Conservation (phyloP, 1,140 invertebrate species). For the Lepidostoma basale region DNA sequence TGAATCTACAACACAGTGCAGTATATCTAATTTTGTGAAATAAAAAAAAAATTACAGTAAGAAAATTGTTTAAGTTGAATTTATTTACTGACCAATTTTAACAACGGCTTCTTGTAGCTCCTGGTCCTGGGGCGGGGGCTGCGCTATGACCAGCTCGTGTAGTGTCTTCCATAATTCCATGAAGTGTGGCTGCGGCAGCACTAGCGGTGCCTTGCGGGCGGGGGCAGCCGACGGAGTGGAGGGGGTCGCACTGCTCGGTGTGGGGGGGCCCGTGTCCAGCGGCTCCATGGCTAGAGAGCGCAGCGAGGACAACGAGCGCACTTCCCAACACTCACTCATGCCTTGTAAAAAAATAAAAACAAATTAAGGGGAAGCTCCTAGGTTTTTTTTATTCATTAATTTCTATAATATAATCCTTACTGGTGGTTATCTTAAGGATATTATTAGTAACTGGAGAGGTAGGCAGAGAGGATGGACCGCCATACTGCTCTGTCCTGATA, state of each 20-base stretch:
- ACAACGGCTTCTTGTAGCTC: conserved; percentile 53
- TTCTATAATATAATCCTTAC: too few species aligned
- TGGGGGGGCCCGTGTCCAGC: conserved; percentile 35
- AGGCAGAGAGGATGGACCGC: too few species aligned
- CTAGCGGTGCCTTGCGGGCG: conserved; percentile 1
- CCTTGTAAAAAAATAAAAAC: background rate
- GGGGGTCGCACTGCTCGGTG: conserved; percentile 41
- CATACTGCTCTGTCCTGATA: too few species aligned
- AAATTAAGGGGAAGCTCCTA: too few species aligned
- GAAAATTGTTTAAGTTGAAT: too few species aligned
- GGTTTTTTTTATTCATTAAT: too few species aligned
- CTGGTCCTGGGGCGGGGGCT: conserved; percentile 28
- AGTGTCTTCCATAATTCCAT: conserved; percentile 53
- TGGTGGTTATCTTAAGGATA: too few species aligned
- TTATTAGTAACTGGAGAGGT: too few species aligned
- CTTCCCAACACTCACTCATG: conserved; percentile 32
- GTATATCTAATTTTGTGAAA: too few species aligned
- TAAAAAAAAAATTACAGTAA: background rate
- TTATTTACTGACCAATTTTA: conserved; percentile 50
- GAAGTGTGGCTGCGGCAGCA: conserved; percentile 54
- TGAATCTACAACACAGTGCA: too few species aligned
- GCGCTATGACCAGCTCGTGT: conserved; percentile 53
- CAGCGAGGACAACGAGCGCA: conserved; percentile 46
- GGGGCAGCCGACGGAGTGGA: conserved; percentile 31
- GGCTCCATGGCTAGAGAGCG: conserved; percentile 50